Percentiles rank a stretch among this genome's conserved stretches.
These are phyloP conservation scores for Tapera naevia DNA, from an alignment of 2,797 vertebrate genomes.

Conservation along the genomic window DNA sequence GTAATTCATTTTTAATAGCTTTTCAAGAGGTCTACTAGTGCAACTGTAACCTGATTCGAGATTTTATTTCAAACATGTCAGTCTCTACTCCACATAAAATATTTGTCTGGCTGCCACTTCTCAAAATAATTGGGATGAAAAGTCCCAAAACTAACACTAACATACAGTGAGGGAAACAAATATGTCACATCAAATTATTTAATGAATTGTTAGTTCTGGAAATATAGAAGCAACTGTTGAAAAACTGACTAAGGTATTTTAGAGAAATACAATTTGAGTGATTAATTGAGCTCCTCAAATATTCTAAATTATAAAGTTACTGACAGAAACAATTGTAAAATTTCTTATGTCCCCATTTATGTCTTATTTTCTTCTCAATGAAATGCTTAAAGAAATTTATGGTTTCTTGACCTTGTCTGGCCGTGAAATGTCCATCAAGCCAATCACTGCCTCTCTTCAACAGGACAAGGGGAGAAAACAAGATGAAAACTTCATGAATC, in stretches of 20 bases:
- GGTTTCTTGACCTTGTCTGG: background rate
- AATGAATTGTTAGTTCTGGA: background rate
- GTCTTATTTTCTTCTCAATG: too few species aligned
- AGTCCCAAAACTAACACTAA: background rate
- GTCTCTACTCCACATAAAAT: background rate
- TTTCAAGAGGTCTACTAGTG: background rate
- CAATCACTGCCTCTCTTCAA: background rate
- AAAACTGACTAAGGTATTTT: background rate
- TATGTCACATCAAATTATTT: background rate
- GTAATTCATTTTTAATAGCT: background rate
- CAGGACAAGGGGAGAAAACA: background rate
- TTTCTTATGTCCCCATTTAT: background rate
- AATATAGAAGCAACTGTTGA: background rate
- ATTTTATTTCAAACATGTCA: background rate
- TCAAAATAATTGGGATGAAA: background rate
- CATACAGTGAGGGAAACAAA: background rate
- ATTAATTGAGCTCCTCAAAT: background rate
- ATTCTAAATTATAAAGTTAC: background rate
- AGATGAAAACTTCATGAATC: background rate
- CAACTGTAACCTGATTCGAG: background rate
- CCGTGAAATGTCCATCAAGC: accelerated
- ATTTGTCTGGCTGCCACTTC: background rate
- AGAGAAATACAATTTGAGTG: background rate
- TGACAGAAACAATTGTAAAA: background rate
- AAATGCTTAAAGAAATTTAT: background rate